Base-by-base conservation (phyloP, 2,113 vertebrate genomes). In the Marmota flaviventris region DNA sequence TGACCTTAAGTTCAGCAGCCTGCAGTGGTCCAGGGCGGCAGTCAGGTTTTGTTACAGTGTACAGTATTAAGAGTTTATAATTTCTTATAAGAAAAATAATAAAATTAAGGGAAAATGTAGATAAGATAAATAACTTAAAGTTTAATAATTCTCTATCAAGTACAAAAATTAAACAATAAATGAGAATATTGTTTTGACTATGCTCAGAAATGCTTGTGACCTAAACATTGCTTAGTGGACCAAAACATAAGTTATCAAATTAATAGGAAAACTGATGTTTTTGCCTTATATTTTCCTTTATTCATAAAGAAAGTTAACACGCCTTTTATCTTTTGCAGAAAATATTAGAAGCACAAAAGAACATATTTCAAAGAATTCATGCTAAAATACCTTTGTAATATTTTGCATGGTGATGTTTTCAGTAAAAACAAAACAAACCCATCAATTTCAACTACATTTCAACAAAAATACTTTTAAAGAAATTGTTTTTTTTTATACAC, bases 281-380 rank as follows among this genome's bases (percentile, higher is more conserved):
- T 65, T 77, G 91, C 73, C 93, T 97, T 14, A 0, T 72, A 45
- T 82, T 96, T 78, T 97, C 96, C 39, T 2, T 77, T 86, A 93
- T 76, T 98, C 95, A 86, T 42, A 88, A 90, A 98, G 81, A 32
- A 1, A 84, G 13, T 73, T 95, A 94, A 81, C 86, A 81, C 79
- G 10, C 4, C 22, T 29, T 96, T 91, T 83, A 32, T 77, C 73
- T 93, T 86, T 4, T 82, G 45, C 61, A 97, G 94, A 97, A 93
- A 77, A 81, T 89, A 22, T 20, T 81, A 87, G 67, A 77, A 96
- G 67, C 2, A 53, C 48, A 97, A 76, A 97, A 88, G 18, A 97
- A 98, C 97, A 96, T 14, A 95, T 95, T 96, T 92, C 51, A 93
- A 97, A 95, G 73, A 96, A 96, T 94, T 61, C 73, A 93, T 93